phyloP scores from a whole-genome alignment of 2,113 vertebrate genomes.

The Urocolius indicus region DNA sequence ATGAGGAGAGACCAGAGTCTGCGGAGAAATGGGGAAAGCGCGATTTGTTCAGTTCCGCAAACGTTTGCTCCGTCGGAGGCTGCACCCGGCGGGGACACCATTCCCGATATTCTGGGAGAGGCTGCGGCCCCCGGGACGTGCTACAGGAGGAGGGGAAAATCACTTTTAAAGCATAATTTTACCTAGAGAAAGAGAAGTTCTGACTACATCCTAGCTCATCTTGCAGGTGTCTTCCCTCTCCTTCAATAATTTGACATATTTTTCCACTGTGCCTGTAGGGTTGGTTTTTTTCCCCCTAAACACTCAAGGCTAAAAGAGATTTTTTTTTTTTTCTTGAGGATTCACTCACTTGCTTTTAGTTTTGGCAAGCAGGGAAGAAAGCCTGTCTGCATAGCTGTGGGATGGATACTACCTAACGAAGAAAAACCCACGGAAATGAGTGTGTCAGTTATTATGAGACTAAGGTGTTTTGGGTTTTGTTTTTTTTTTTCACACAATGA shows the following conservation, averaged over 20 bases:
- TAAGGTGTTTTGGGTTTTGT: fast-evolving
- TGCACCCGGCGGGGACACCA: not conserved
- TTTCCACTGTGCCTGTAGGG: not conserved
- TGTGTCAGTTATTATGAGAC: fast-evolving
- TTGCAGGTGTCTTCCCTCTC: too few species aligned
- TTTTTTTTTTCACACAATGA: too few species aligned
- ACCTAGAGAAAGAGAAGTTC: not conserved
- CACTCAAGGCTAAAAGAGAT: not conserved
- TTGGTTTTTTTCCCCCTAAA: not conserved
- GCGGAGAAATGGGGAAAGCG: not conserved
- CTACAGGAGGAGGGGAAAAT: not conserved
- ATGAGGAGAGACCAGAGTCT: not conserved
- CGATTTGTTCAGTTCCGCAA: fast-evolving
- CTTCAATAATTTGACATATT: not conserved
- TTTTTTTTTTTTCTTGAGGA: not conserved
- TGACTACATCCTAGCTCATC: not conserved
- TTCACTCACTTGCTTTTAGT: not conserved
- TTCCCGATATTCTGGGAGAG: not conserved
- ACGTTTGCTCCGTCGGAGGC: not conserved
- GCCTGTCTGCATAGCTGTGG: not conserved
- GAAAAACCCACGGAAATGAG: not conserved
- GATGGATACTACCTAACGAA: not conserved
- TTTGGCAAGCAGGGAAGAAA: not conserved
- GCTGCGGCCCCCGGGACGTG: not conserved
- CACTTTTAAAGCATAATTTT: not conserved